Evolutionary conservation across 1,140 invertebrate species (phyloP), one percentile per base, ranked within the genome.

Genomic region (Cardiocondyla obscurior): DNA sequence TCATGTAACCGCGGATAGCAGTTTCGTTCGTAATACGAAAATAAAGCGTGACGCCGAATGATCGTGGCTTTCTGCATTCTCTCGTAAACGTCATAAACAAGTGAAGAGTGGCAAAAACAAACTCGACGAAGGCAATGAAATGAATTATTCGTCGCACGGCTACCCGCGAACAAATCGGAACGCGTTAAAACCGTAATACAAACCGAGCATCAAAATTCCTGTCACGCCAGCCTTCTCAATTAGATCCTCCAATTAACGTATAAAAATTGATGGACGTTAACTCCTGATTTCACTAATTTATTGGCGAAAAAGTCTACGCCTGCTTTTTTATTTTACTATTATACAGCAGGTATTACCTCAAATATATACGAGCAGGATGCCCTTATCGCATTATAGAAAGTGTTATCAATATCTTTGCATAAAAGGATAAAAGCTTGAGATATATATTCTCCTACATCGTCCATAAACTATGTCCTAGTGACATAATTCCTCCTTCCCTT

Each of bases 91-190:
- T 79, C 74, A 79, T 30, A 36, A 70, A 82, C 51, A 84, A 69
- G 28, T 69, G 67, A 84, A 81, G 64, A 84, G 57, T 49, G 53
- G 65, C 76, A 62, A 81, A 70, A 60, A 49, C 64, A 28, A 60
- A 42, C 36, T 49, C 58, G 25, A 62, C 14, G 62, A 79, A 25
- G 8, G 46, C n/a, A 79, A 69, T 69, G 49, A 79, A 79, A 76
- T 64, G 81, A 89, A 84, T 69, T 85, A 74, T 55, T 81, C 74
- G 82, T 85, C 81, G 73, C 84, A 89, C 85, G 89, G 81, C 7
- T 69, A 72, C 5, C 64, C 83, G 85, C 83, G 86, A 55, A 86
- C 76, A 57, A 79, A 79, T 79, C 46, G 42, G 19, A 65, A 77
- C 60, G 46, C 33, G 62, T 79, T 79, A 79, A 44, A 74, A 74